A percentile compares a stretch with the other conserved stretches of the same genome.
These are phyloP conservation scores for Ormyrus thymus DNA, from an alignment of 2,888 invertebrate species.

Conservation along the genomic window DNA sequence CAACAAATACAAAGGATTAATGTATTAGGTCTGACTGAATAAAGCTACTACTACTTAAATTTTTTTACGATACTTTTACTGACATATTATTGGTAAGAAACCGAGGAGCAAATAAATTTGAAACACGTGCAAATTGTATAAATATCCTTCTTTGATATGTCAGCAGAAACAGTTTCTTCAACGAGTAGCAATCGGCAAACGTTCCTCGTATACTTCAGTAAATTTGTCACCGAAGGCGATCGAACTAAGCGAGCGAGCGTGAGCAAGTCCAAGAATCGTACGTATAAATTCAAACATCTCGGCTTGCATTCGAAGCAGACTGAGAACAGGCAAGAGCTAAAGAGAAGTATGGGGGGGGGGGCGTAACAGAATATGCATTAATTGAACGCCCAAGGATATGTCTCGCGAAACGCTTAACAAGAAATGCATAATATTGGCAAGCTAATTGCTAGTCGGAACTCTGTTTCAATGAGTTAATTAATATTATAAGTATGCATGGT, in stretches of 20 bases:
- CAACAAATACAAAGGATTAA: no score
- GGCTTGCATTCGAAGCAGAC: neutral
- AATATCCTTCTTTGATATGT: no score
- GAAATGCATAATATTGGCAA: slow-evolving; percentile 18
- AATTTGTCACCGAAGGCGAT: slow-evolving; percentile 14
- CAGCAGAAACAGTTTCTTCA: no score
- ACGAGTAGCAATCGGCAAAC: no score
- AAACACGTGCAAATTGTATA: no score
- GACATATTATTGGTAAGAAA: no score
- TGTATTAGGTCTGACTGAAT: no score
- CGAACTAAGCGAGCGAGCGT: neutral
- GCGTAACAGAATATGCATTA: slow-evolving; percentile 35
- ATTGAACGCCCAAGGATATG: slow-evolving; percentile 41
- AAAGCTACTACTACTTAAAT: neutral
- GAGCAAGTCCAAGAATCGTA: neutral
- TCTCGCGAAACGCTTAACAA: slow-evolving; percentile 13
- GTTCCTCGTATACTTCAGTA: neutral
- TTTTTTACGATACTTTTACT: neutral
- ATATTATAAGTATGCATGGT: no score
- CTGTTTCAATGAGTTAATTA: no score
- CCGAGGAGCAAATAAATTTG: no score
- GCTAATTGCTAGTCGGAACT: slow-evolving; percentile 19
- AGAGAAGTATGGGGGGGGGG: neutral
- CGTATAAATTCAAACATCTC: neutral
- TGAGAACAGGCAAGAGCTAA: no score